Evolutionary conservation across 2,888 invertebrate species (phyloP).

Genomic region (Temnothorax rugatulus): DNA sequence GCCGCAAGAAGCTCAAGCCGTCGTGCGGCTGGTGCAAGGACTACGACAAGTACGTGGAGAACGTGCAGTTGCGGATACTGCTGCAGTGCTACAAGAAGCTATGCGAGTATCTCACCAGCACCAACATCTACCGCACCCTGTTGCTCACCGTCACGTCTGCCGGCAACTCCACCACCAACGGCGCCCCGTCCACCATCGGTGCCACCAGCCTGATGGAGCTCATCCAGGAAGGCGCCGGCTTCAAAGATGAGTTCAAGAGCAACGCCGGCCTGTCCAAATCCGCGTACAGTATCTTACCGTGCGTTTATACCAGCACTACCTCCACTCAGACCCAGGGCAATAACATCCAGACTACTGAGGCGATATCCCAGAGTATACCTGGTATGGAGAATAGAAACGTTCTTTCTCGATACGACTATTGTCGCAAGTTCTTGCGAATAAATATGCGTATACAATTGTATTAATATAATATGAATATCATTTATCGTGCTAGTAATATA

Average conservation of each 20-base stretch:
- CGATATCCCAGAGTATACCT: conserved; percentile 78
- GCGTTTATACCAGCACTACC: conserved; percentile 90
- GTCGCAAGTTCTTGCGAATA: background rate
- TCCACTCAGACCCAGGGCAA: conserved; percentile 87
- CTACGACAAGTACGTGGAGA: conserved; percentile 93
- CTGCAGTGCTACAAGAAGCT: conserved; percentile 96
- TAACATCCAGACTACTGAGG: conserved; percentile 76
- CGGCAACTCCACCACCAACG: conserved; percentile 87
- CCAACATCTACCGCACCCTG: conserved; percentile 90
- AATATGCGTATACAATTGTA: background rate
- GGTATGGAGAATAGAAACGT: conserved; percentile 67
- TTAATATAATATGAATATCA: background rate
- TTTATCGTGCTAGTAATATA: background rate
- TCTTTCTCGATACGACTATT: too few relatives aligned
- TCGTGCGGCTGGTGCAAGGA: conserved; percentile 95
- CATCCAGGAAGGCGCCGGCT: conserved; percentile 93
- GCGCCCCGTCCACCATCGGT: conserved; percentile 86
- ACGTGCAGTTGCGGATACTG: conserved; percentile 92
- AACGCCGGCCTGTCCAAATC: conserved; percentile 91
- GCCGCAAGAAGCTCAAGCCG: conserved; percentile 94
- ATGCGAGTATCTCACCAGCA: conserved; percentile 93
- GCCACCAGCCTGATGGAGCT: conserved; percentile 90
- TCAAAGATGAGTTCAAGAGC: conserved; percentile 92
- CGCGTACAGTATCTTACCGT: conserved; percentile 91
- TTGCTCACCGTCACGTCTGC: conserved; percentile 86